Percentiles rank a stretch among this genome's conserved stretches.
These are phyloP conservation scores for Masnerella sp. DNA, from an alignment of 2,888 invertebrate genomes.

Conservation along the genomic window DNA sequence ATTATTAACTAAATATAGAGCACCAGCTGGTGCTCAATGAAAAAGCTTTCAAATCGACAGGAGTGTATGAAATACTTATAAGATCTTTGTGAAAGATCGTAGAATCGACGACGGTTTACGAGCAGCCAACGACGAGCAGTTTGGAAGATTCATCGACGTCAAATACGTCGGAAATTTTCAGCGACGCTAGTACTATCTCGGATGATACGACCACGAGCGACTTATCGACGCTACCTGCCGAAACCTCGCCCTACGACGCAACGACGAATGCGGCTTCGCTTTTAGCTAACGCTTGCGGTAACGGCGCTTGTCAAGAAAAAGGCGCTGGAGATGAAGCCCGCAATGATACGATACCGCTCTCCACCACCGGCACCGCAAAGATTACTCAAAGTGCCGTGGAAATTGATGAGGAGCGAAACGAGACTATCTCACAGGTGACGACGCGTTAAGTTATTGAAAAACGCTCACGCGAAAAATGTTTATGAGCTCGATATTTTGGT, in stretches of 20 bases:
- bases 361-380: constrained; percentile 9
- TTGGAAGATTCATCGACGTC: constrained; percentile 53
- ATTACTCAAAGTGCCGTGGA: constrained; percentile 32
- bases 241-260: constrained; percentile 40
- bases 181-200: constrained; percentile 62
- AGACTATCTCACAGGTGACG: constrained; percentile 44
- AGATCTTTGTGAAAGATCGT: constrained; percentile 37
- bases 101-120: constrained; percentile 48
- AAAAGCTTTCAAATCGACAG: constrained; percentile 17
- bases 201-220: constrained; percentile 61
- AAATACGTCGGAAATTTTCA: constrained; percentile 51
- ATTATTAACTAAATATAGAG: neutral
- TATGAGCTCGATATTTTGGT: neutral
- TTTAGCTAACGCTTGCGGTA: constrained; percentile 31
- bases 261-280: constrained; percentile 48
- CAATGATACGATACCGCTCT: constrained; percentile 29
- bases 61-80: constrained; percentile 20
- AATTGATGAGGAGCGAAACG: constrained; percentile 39
- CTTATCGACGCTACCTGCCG: constrained; percentile 55
- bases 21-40: constrained; percentile 19
- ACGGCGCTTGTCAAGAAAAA: constrained; percentile 43
- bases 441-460: constrained; percentile 38
- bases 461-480: constrained; percentile 7
- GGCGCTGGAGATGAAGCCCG: constrained; percentile 35
- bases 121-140: constrained; percentile 45